Percentiles rank a stretch among this genome's conserved stretches.
phyloP scores from a whole-genome alignment of 2,797 vertebrate species.

The Molossus alvarezi region DNA sequence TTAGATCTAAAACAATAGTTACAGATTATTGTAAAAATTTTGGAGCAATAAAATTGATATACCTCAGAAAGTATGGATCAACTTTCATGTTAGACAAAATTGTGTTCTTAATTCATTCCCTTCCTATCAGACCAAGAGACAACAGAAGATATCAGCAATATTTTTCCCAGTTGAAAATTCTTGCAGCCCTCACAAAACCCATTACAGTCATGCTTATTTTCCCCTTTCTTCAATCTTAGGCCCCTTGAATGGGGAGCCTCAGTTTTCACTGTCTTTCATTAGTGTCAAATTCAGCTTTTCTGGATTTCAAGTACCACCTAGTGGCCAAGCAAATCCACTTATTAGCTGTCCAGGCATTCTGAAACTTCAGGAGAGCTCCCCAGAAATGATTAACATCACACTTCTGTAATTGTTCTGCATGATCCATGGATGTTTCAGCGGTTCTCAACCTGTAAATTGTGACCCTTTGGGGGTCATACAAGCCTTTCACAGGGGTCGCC shows the following conservation, averaged over 20 bases:
- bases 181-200: not conserved
- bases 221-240: not conserved
- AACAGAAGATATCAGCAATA: not conserved
- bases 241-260: not conserved
- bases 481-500: too few species aligned
- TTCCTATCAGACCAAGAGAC: slow-evolving; percentile 37
- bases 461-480: too few species aligned
- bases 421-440: not conserved
- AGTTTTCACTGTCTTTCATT: not conserved
- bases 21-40: not conserved
- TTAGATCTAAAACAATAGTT: slow-evolving; percentile 41
- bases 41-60: not conserved
- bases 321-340: slow-evolving; percentile 30
- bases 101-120: not conserved
- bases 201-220: not conserved
- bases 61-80: not conserved
- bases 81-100: not conserved
- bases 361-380: not conserved
- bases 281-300: not conserved
- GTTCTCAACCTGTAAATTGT: too few species aligned
- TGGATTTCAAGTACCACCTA: slow-evolving; percentile 68
- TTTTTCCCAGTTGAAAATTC: not conserved
- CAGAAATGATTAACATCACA: not conserved
- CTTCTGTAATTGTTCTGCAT: not conserved
- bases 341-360: not conserved